Evolutionary conservation across 1,140 invertebrate species (phyloP).

Genomic region (Delia radicum): DNA sequence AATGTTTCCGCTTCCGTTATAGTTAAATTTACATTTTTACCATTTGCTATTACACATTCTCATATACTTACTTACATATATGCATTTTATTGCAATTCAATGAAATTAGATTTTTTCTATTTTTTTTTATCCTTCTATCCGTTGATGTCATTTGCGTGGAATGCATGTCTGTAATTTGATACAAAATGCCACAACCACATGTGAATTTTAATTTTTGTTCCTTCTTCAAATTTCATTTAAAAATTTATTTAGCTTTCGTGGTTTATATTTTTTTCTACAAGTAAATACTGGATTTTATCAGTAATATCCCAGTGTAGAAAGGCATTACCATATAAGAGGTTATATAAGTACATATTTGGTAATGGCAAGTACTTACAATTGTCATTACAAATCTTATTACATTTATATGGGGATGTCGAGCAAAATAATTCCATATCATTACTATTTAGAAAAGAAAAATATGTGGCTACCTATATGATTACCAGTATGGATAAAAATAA

Average conservation of each 20-base stretch:
- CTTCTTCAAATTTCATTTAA: not conserved
- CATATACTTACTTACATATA: not conserved
- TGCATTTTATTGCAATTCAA: not conserved
- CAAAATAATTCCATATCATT: too few species aligned
- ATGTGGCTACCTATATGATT: too few species aligned
- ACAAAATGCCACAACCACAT: not conserved
- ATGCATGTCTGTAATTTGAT: not conserved
- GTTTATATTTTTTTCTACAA: not conserved
- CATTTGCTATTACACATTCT: not conserved
- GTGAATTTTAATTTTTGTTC: not conserved
- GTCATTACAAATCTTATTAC: too few species aligned
- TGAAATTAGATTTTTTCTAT: not conserved
- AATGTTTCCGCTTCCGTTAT: conserved; percentile 8
- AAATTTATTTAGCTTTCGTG: not conserved
- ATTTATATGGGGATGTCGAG: too few species aligned
- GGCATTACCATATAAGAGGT: too few species aligned
- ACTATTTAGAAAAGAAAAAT: too few species aligned
- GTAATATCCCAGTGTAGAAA: too few species aligned
- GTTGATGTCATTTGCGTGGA: not conserved
- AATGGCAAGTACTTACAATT: too few species aligned
- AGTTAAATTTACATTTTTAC: not conserved
- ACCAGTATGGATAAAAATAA: too few species aligned
- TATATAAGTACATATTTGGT: too few species aligned
- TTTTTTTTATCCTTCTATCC: not conserved
- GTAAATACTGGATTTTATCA: too few species aligned